phyloP scores from a whole-genome alignment of 2,797 vertebrate genomes.

The Channallabes apus region DNA sequence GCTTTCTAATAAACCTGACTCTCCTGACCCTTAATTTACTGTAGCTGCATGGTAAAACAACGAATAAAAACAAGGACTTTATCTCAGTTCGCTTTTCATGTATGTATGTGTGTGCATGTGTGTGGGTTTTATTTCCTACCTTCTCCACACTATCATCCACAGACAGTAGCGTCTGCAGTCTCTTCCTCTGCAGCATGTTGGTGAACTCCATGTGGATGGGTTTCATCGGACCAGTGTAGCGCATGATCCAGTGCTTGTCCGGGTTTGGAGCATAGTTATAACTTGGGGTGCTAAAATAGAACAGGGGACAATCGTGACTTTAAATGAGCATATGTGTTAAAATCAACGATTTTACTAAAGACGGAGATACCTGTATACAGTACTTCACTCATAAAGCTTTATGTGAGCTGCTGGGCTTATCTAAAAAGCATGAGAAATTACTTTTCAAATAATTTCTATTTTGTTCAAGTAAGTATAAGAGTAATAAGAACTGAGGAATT shows the following conservation, averaged over 20 bases:
- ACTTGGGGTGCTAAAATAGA: constrained; percentile 85
- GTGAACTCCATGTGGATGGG: constrained; percentile 99
- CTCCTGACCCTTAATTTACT: background rate
- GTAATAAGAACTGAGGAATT: background rate
- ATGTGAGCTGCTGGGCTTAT: background rate
- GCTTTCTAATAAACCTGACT: background rate
- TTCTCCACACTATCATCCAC: constrained; percentile 94
- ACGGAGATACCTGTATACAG: background rate
- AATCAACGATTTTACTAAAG: background rate
- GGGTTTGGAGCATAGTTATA: constrained; percentile 95
- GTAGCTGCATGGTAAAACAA: background rate
- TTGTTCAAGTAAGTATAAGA: background rate
- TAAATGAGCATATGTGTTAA: background rate
- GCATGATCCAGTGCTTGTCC: constrained; percentile 98
- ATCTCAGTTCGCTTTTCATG: background rate
- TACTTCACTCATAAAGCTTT: background rate
- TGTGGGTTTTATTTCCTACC: constrained; percentile 58
- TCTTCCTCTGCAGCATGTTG: constrained; percentile 91
- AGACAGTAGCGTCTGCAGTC: constrained; percentile 92
- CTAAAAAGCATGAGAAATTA: no score
- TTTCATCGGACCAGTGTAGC: constrained; percentile 93
- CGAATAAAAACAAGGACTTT: background rate
- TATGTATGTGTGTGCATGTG: no score
- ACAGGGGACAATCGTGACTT: background rate
- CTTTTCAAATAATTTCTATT: background rate